These are phyloP conservation scores for Oreohelix idahoensis DNA, from an alignment of 1,140 invertebrate species.

Conservation along the genomic window DNA sequence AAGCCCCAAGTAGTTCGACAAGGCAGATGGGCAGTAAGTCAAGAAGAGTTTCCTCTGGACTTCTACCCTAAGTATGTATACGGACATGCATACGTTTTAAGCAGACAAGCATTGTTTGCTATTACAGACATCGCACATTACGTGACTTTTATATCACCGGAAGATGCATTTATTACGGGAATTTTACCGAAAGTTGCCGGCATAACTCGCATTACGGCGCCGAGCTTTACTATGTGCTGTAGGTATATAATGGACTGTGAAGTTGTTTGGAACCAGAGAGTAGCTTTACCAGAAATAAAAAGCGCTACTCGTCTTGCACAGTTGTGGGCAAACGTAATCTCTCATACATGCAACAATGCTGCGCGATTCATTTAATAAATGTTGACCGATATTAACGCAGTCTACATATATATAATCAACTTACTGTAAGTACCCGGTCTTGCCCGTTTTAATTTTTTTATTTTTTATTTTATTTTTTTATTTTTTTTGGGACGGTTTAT, in stretches of 20 bases:
- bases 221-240: conserved; percentile 6
- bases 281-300: not conserved
- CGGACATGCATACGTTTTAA: conserved; percentile 67
- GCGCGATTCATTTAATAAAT: not conserved
- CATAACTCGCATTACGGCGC: conserved; percentile 28
- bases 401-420: no score
- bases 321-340: not conserved
- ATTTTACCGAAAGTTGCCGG: conserved; percentile 39
- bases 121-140: conserved; percentile 52
- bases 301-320: not conserved
- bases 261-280: not conserved
- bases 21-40: conserved; percentile 33
- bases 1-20: conserved; percentile 7
- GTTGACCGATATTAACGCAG: no score
- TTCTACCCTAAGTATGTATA: conserved; percentile 60
- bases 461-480: no score
- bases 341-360: not conserved
- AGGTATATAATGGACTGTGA: conserved; percentile 1
- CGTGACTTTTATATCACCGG: conserved; percentile 57
- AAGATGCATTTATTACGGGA: conserved; percentile 72
- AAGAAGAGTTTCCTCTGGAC: conserved; percentile 25
- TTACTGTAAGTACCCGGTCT: no score
- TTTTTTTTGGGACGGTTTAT: no score
- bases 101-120: conserved; percentile 48
- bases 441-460: no score